phyloP scores from a whole-genome alignment of 2,888 invertebrate species.

The Nymphalis polychloros region DNA sequence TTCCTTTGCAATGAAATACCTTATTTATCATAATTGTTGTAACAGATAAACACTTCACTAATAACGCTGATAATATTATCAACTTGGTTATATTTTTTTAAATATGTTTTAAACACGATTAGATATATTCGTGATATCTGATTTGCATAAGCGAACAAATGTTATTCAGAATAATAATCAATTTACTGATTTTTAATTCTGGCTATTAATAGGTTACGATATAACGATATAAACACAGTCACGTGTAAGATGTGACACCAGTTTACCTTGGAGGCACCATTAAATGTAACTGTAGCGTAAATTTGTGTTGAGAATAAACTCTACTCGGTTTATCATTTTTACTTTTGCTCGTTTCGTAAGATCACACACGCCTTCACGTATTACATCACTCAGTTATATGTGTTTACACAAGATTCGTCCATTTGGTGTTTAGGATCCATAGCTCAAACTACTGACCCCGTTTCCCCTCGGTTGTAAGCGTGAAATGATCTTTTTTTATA shows the following conservation, averaged over 20 bases:
- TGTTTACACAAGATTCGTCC: slow-evolving; percentile 65
- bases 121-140: background rate
- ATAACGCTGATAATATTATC: slow-evolving; percentile 8
- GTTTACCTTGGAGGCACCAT: slow-evolving; percentile 63
- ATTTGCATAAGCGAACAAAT: background rate
- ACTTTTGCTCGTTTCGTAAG: slow-evolving; percentile 65
- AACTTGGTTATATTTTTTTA: background rate
- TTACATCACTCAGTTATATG: slow-evolving; percentile 66
- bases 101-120: background rate
- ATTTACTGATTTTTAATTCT: slow-evolving; percentile 16
- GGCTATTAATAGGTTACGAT: slow-evolving; percentile 9
- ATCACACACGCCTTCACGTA: slow-evolving; percentile 51
- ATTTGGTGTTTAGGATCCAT: slow-evolving; percentile 64
- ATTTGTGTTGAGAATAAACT: slow-evolving; percentile 57
- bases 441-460: slow-evolving; percentile 73
- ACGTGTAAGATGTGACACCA: slow-evolving; percentile 57
- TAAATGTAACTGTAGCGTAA: slow-evolving; percentile 34
- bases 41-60: slow-evolving; percentile 4
- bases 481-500: slow-evolving; percentile 39
- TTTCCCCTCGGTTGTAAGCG: slow-evolving; percentile 64
- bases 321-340: slow-evolving; percentile 57
- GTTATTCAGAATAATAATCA: slow-evolving; percentile 2
- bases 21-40: background rate
- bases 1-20: background rate
- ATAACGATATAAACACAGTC: slow-evolving; percentile 45